Conservation (phyloP, 2,113 vertebrate genomes). For the Indri indri region DNA sequence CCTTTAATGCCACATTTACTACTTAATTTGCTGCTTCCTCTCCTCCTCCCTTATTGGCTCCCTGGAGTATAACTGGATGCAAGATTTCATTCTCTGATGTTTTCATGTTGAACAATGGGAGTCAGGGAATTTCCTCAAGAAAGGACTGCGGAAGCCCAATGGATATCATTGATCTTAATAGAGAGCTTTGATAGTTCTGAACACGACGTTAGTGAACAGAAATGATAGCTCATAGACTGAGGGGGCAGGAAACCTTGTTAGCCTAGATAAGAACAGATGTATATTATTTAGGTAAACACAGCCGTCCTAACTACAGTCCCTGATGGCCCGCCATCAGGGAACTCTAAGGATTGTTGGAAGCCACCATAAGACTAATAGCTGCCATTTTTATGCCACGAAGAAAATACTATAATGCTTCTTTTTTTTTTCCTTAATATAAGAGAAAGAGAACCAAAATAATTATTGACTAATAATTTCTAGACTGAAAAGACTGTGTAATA, state of each 20-base stretch:
- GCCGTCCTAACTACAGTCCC: not conserved
- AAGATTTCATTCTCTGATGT: not conserved
- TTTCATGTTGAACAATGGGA: not conserved
- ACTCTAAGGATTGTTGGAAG: not conserved
- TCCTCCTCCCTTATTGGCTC: not conserved
- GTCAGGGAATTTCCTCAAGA: not conserved
- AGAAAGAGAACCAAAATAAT: conserved; percentile 4
- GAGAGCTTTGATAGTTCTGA: not conserved
- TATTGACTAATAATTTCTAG: conserved; percentile 47
- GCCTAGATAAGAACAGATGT: not conserved
- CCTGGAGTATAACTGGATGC: not conserved
- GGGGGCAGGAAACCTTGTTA: not conserved
- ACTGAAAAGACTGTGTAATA: conserved; percentile 37
- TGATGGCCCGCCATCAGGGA: not conserved
- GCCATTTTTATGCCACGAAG: conserved; percentile 11
- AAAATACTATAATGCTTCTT: not conserved
- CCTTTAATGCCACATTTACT: not conserved
- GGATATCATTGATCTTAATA: not conserved
- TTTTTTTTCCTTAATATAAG: not conserved
- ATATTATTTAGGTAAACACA: not conserved
- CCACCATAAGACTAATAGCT: not conserved
- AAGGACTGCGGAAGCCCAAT: not conserved
- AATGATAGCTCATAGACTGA: not conserved
- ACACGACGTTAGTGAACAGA: not conserved
- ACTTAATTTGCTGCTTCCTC: not conserved